A percentile compares a stretch with the other conserved stretches of the same genome.
Conservation (phyloP, 2,797 vertebrate species). For the Labeo calbasu region DNA sequence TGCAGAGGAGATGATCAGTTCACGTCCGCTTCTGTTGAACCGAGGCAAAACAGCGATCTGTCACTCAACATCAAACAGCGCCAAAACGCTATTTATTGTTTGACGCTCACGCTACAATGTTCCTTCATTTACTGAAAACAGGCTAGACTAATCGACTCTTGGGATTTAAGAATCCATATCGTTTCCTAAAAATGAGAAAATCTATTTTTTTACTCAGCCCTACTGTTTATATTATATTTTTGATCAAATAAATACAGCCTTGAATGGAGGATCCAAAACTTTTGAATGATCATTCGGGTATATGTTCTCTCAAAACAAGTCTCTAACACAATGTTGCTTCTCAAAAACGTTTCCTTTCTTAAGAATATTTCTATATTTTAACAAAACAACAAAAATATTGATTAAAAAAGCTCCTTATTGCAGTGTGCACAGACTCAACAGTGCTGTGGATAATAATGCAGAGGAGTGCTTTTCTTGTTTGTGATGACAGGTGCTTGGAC, state of each 20-base stretch:
- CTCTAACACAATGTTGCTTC: neutral
- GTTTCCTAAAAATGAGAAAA: too few relatives aligned
- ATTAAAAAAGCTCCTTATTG: neutral
- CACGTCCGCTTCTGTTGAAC: too few relatives aligned
- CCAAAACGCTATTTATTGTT: too few relatives aligned
- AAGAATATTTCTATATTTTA: neutral
- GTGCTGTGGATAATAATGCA: conserved; percentile 40
- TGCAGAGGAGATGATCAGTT: too few relatives aligned
- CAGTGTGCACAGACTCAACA: conserved; percentile 4
- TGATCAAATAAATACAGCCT: neutral
- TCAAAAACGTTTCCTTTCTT: neutral
- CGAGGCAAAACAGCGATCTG: too few relatives aligned
- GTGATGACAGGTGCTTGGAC: conserved; percentile 43
- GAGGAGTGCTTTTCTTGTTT: conserved; percentile 40
- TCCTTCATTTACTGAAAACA: too few relatives aligned
- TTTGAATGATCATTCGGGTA: neutral
- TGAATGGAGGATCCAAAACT: neutral
- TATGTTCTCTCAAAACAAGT: neutral
- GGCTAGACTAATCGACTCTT: too few relatives aligned
- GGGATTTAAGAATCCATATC: too few relatives aligned
- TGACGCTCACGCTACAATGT: too few relatives aligned
- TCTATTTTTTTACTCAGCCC: too few relatives aligned
- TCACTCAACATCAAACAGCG: too few relatives aligned
- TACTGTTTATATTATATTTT: neutral
- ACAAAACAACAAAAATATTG: neutral